phyloP scores from a whole-genome alignment of 92 coral and sea anemone species.

The Pocillopora grandis region DNA sequence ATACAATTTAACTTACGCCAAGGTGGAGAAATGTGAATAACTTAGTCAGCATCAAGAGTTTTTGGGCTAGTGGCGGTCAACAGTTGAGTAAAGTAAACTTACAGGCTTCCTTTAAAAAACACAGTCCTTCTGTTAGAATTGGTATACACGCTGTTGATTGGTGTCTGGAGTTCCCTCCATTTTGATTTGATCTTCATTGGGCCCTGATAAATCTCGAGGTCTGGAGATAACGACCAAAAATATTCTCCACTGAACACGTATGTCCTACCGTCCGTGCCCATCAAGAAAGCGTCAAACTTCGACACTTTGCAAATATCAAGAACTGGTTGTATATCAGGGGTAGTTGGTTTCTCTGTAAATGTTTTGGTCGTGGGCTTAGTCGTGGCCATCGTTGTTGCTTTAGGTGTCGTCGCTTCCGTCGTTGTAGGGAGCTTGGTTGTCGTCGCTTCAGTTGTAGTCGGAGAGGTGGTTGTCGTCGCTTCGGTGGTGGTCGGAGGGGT shows the following conservation, averaged over 20 bases:
- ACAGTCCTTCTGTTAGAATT: constrained; percentile 58
- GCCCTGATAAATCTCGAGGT: constrained; percentile 48
- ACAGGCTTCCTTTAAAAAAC: constrained; percentile 69
- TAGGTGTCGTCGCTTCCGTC: not conserved
- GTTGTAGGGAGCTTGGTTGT: not conserved
- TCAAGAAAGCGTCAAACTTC: constrained; percentile 35
- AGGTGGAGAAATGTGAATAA: no score
- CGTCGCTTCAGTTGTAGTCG: not conserved
- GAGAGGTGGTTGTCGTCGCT: not conserved
- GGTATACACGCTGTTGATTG: constrained; percentile 73
- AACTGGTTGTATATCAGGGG: constrained; percentile 7
- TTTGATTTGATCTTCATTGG: constrained; percentile 64
- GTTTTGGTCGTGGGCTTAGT: not conserved
- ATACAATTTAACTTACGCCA: no score
- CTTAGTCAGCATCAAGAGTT: no score
- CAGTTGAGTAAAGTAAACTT: constrained; percentile 21
- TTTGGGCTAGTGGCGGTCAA: no score
- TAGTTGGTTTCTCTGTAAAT: not conserved
- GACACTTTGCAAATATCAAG: constrained; percentile 27
- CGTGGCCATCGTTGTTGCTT: not conserved
- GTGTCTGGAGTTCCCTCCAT: constrained; percentile 71
- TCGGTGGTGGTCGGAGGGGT: constrained; percentile 10
- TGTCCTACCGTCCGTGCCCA: constrained; percentile 31
- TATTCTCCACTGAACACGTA: constrained; percentile 40
- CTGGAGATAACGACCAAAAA: constrained; percentile 22